A percentile compares a stretch with the other conserved stretches of the same genome.
Evolutionary conservation across 2,888 invertebrate genomes (phyloP).

Genomic region (Digitonthophagus gazella): DNA sequence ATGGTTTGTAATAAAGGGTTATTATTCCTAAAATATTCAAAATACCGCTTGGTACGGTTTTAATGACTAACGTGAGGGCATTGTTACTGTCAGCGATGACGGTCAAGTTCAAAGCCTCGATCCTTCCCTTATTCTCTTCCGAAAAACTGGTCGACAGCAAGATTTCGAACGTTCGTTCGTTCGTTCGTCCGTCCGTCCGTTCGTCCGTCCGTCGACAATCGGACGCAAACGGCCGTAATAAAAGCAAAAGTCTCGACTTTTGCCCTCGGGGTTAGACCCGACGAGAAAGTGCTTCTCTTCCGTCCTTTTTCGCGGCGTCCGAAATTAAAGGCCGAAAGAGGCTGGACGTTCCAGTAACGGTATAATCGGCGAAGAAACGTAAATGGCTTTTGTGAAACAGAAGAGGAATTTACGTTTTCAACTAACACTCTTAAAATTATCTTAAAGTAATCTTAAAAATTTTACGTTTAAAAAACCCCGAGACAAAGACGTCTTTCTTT

Average conservation of each 20-base stretch:
- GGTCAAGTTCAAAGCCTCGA: background rate
- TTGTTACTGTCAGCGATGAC: background rate
- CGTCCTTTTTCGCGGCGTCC: background rate
- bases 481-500: background rate
- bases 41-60: no score
- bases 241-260: background rate
- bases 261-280: background rate
- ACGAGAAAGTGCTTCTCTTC: background rate
- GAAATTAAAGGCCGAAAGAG: background rate
- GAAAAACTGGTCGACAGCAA: background rate
- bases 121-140: background rate
- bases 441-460: constrained; percentile 18
- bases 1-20: background rate
- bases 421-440: background rate
- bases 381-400: no score
- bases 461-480: constrained; percentile 15
- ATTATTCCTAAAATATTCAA: background rate
- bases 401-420: background rate
- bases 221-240: background rate
- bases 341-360: background rate
- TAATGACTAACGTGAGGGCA: no score
- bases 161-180: background rate
- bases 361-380: background rate
- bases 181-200: no score
- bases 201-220: background rate